Evolutionary conservation across 1,140 invertebrate species (phyloP).

Genomic region (Ericerus pela): DNA sequence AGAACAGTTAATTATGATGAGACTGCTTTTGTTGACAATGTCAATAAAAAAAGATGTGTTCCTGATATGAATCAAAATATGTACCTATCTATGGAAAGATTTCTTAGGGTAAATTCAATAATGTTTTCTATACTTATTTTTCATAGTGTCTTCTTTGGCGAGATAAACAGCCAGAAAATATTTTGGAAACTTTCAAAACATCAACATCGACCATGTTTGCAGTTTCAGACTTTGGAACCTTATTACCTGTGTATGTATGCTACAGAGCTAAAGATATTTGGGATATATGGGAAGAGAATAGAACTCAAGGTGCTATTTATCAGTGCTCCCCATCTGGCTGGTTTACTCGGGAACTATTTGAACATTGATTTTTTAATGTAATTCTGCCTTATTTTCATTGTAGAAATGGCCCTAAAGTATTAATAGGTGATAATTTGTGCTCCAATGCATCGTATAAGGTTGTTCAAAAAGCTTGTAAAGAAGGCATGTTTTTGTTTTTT

Average conservation of each 20-base stretch:
- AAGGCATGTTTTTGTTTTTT: no score
- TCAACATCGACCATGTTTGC: conserved; percentile 24
- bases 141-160: no score
- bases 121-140: no score
- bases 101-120: no score
- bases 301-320: conserved; percentile 20
- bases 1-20: no score
- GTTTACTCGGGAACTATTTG: conserved; percentile 17
- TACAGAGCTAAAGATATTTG: conserved; percentile 22
- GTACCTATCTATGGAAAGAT: no score
- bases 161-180: conserved; percentile 20
- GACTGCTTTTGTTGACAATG: no score
- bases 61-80: no score
- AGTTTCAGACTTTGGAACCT: conserved; percentile 20
- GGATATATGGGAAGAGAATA: conserved; percentile 21
- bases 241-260: conserved; percentile 22
- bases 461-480: no score
- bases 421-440: conserved; percentile 31
- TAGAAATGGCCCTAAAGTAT: conserved; percentile 13
- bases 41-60: no score
- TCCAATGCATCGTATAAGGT: no score
- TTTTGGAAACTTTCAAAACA: conserved; percentile 19
- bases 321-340: conserved; percentile 20
- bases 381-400: conserved; percentile 13
- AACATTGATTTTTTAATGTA: conserved; percentile 15